Evolutionary conservation across 2,888 invertebrate species (phyloP), one percentile per base, ranked within the genome.

Genomic region (Cerastoderma edule): DNA sequence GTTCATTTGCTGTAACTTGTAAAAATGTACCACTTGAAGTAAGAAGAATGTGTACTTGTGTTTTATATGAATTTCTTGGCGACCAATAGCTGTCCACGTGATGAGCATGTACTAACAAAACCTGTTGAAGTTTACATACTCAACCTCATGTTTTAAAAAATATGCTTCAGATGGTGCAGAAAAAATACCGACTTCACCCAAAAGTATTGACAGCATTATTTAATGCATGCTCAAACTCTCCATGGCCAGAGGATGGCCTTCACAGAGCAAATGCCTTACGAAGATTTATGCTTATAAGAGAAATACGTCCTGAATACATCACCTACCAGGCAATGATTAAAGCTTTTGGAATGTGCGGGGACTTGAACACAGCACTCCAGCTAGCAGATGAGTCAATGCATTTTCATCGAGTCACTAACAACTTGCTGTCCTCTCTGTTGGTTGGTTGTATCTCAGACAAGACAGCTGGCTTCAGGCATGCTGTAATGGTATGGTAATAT

Each of bases 311-410:
- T 2, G 97, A 97, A 90, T 92, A 95, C 0, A 95, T 95, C 8
- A 96, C 96, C 89, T 98, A 96, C 89, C 96, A 97, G 94, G 95
- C 96, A 2, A 96, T 98, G 96, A 96, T 98, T 39, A 98, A 97
- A 94, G 97, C 97, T 0, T 98, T 96, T 93, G 97, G 97, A 0
- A 94, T 96, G 75, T 96, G 96, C 93, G 96, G 96, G 0, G 96
- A 97, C 91, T 91, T 97, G 24, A 89, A 94, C 72, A 95, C 95
- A 46, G 96, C 98, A 0, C 98, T 97, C 92, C 91, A 94, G 89
- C 92, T 98, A 72, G 96, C 96, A 1, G 98, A 98, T 93, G 96
- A 97, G 94, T 97, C 98, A 96, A 89, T 94, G 1, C 78, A 83
- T 30, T 76, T 84, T 16, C 79, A 83, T 22, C 93, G 96, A 28